Conservation (phyloP, 2,888 invertebrate genomes). For the Apamea monoglypha region DNA sequence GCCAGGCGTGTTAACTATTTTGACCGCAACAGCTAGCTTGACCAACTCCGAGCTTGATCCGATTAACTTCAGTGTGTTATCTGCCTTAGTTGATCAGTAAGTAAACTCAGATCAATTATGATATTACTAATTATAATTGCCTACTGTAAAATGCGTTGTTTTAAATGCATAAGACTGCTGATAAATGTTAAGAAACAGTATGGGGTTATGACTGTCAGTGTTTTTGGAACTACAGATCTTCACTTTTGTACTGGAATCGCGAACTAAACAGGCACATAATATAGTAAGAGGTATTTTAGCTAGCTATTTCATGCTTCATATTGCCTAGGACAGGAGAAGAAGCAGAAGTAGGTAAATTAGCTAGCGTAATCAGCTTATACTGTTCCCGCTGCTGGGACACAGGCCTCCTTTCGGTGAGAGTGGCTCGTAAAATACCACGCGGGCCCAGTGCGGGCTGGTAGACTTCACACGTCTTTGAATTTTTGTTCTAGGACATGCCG, state of each 20-base stretch:
- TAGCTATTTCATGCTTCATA: background rate
- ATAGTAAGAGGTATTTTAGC: background rate
- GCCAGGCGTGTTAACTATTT: constrained; percentile 16
- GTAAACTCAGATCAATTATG: constrained; percentile 31
- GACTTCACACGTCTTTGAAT: background rate
- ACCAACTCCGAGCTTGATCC: constrained; percentile 13
- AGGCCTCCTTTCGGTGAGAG: no score
- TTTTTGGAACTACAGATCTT: background rate
- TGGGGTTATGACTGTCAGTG: no score
- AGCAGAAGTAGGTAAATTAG: no score
- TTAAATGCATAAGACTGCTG: background rate
- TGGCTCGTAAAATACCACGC: background rate
- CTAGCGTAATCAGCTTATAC: no score
- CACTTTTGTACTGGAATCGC: background rate
- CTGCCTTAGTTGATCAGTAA: constrained; percentile 37
- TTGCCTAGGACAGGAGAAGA: no score
- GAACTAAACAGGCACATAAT: background rate
- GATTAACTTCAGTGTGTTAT: constrained; percentile 30
- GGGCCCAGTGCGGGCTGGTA: background rate
- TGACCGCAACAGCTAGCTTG: constrained; percentile 1
- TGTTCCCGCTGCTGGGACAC: no score
- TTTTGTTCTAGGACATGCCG: no score
- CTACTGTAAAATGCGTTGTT: background rate
- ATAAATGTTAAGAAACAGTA: background rate
- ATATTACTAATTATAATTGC: constrained; percentile 23